Evolutionary conservation across 2,113 vertebrate species (phyloP).

Genomic region (Pterocles gutturalis): DNA sequence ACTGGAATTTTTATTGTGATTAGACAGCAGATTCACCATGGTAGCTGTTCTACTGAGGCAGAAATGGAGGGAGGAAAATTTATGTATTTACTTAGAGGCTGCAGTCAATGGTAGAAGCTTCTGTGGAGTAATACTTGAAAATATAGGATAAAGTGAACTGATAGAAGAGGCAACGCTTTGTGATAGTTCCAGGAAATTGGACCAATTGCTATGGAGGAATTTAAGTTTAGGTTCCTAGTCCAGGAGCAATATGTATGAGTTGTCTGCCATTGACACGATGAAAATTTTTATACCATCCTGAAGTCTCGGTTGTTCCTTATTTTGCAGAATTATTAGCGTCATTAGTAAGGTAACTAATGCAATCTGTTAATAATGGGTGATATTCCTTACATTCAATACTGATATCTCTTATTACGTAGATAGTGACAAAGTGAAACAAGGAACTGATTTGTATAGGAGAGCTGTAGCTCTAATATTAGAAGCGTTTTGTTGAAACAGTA

Average conservation of each 20-base stretch:
- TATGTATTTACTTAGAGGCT: not conserved
- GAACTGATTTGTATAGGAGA: not conserved
- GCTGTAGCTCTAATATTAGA: not conserved
- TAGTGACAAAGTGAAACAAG: not conserved
- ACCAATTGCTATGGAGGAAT: not conserved
- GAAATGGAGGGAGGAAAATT: not conserved
- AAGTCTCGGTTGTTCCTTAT: not conserved
- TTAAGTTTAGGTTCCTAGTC: not conserved
- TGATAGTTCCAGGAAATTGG: not conserved
- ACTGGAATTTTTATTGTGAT: not conserved
- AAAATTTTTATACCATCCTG: not conserved
- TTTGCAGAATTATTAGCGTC: not conserved
- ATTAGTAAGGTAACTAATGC: not conserved
- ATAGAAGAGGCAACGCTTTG: not conserved
- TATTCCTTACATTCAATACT: not conserved
- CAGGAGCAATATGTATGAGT: rapidly evolving
- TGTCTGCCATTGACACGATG: not conserved
- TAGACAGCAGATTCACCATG: not conserved
- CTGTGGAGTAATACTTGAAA: not conserved
- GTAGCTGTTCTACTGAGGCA: not conserved
- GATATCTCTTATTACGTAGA: not conserved
- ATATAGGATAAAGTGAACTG: not conserved
- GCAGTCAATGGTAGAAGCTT: not conserved
- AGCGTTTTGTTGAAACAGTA: not conserved
- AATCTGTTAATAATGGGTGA: not conserved